phyloP scores from a whole-genome alignment of 1,140 invertebrate genomes.

The Bombus sylvicola region DNA sequence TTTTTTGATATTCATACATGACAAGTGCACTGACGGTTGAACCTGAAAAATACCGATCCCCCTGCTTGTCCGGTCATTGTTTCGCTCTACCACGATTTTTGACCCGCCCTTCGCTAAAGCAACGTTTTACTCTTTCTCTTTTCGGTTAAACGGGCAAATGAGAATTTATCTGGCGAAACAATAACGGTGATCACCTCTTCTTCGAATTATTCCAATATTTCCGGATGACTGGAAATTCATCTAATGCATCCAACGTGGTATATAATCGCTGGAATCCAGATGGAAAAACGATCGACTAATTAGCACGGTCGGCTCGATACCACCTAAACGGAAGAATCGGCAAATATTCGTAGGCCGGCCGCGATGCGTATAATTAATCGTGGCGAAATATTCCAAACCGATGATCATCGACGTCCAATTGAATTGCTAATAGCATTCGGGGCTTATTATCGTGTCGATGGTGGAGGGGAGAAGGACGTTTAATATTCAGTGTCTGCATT shows the following conservation, averaged over 20 bases:
- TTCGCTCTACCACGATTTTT: neutral
- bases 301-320: slow-evolving; percentile 6
- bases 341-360: slow-evolving; percentile 39
- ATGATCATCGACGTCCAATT: slow-evolving; percentile 67
- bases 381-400: slow-evolving; percentile 65
- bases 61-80: neutral
- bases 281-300: slow-evolving; percentile 55
- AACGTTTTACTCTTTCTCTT: neutral
- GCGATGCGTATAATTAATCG: slow-evolving; percentile 64
- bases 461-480: slow-evolving; percentile 25
- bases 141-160: neutral
- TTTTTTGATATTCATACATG: neutral
- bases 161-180: neutral
- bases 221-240: neutral
- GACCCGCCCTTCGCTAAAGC: neutral
- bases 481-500: slow-evolving; percentile 62
- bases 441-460: slow-evolving; percentile 57
- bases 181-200: neutral
- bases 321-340: slow-evolving; percentile 12
- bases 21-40: neutral
- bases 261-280: slow-evolving; percentile 27
- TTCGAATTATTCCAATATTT: slow-evolving; percentile 4
- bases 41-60: neutral
- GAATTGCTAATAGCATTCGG: slow-evolving; percentile 69
- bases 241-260: neutral